Base-by-base conservation (phyloP, 2,888 invertebrate species). In the Campopleginae sp. region DNA sequence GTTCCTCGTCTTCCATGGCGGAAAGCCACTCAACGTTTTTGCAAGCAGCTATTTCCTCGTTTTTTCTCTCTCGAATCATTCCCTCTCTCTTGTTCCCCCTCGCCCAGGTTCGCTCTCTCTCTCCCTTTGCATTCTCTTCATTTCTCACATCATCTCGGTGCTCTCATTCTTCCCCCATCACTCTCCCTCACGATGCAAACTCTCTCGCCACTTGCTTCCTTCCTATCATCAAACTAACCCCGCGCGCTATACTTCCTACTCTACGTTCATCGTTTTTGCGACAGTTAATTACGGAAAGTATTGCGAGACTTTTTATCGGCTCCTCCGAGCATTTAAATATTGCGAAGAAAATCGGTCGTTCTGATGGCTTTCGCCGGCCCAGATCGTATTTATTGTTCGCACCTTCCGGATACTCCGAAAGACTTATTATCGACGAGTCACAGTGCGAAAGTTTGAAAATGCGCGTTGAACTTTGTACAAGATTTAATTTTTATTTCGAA, bases 221-320 rank as follows among this genome's bases (percentile, higher is more conserved):
- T 33, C 0, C 6, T 42, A 38, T 19, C 75, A 54, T 82, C 76
- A 58, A 80, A 58, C 74, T 68, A 61, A 31, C 70, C 72, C 75
- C 38, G 42, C 75, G 38, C 38, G n/a, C n/a, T n/a, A n/a, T 58
- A 44, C 48, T 82, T 75, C 72, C 78, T 78, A 74, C 31, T 72
- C 79, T 83, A 70, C 85, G 82, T 76, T 85, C 82, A 80, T 74
- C 78, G 80, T 88, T 86, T 87, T 85, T 87, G 81, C 87, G 87
- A 86, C 89, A 90, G 88, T 91, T 92, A 92, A 91, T 93, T 92
- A 91, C 90, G 85, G 79, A 87, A 89, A 90, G 89, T 90, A 91
- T 91, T 90, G 88, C 87, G 82, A 86, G 83, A 88, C 88, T 91
- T 92, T 92, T 92, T 91, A 91, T 90, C 90, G 86, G 86, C 84